Base-by-base conservation (phyloP, 2,888 invertebrate species). In the Thysanoteuthis rhombus region DNA sequence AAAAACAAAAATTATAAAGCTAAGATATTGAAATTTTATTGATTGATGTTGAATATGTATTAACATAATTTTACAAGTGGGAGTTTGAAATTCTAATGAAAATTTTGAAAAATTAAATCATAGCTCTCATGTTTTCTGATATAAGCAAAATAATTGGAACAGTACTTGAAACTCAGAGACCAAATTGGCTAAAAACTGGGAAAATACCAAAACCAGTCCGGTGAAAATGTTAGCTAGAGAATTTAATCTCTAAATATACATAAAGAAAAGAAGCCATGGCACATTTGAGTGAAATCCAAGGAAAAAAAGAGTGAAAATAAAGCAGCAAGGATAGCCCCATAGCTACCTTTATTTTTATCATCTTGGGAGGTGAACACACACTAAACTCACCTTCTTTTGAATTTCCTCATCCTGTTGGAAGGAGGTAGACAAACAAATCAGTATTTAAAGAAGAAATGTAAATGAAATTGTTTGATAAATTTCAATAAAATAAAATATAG, bases 351-450 rank as follows among this genome's bases (percentile, higher is more conserved):
- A n/a, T 75, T 75, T 52, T 10, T 75, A 75, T 75, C n/a, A n/a
- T 75, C 75, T n/a, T 75, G 75, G 6, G 12, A 75, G 75, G 75
- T 75, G 92, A n/a, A 40, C 40, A 42, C 92, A 45, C 40, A 92
- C 40, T 32, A 28, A 45, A 93, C 93, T 93, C 58, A 93, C 93
- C 93, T 93, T 93, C 93, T 58, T 93, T 36, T 28, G 93, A 47
- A 36, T 38, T 47, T 93, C 93, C 36, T 93, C 93, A 38, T 93
- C 52, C 93, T 58, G 52, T 39, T 36, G 52, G 58, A 92, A 92
- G 92, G 45, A 92, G 92, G 39, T 89, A 75, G 39, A 75, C 45
- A 42, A 89, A 42, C n/a, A 47, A 93, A 39, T 58, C 36, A 47
- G 47, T 47, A 38, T 93, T 93, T 47, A 38, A 75, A 36, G 38